Conservation (phyloP, 2,113 vertebrate genomes). For the Varanus komodoensis region DNA sequence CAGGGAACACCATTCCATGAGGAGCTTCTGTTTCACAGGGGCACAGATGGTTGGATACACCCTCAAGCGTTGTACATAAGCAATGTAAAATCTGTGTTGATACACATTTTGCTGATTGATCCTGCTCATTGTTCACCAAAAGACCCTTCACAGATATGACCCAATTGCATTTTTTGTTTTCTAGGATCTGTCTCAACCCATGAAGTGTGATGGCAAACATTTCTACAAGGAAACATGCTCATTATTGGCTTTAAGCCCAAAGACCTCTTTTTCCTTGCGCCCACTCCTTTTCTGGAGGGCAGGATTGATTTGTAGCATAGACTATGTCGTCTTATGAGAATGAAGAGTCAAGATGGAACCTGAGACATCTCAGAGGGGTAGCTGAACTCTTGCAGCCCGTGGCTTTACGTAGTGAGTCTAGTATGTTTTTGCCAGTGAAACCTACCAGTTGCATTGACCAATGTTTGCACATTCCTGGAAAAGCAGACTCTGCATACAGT, state of each 20-base stretch:
- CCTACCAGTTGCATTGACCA: constrained; percentile 77
- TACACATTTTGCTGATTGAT: not conserved
- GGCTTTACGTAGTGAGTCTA: constrained; percentile 68
- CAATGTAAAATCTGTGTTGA: not conserved
- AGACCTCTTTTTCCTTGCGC: constrained; percentile 8
- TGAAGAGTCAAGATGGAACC: constrained; percentile 37
- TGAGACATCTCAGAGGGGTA: constrained; percentile 49
- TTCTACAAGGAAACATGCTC: constrained; percentile 3
- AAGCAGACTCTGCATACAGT: constrained; percentile 92
- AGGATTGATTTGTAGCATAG: not conserved
- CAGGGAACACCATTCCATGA: too few relatives aligned
- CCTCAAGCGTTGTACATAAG: not conserved
- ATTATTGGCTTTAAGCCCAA: rapidly evolving
- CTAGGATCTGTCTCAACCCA: not conserved
- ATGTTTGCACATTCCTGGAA: constrained; percentile 78
- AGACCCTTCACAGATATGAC: not conserved
- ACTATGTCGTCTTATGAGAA: constrained; percentile 54
- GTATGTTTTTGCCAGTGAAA: constrained; percentile 74
- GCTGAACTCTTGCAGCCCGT: constrained; percentile 67
- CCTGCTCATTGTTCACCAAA: not conserved
- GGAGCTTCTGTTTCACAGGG: too few relatives aligned
- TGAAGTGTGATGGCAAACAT: constrained; percentile 5
- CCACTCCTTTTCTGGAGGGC: constrained; percentile 17
- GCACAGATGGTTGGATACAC: not conserved
- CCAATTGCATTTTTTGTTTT: constrained; percentile 36